Base-by-base conservation (phyloP, 2,113 vertebrate genomes). In the Perccottus glenii region DNA sequence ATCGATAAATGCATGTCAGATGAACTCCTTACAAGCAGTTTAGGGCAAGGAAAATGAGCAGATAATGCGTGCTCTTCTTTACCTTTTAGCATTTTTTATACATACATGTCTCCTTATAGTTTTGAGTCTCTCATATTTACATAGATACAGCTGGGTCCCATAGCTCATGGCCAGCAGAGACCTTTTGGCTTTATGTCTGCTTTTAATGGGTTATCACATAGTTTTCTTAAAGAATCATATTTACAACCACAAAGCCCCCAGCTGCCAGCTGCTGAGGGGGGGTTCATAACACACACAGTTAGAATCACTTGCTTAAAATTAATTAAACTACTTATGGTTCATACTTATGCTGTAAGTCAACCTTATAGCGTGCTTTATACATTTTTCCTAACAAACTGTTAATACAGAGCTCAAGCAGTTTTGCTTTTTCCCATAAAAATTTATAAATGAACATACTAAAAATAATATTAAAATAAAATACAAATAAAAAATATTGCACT, bases 401-500 rank as follows among this genome's bases (percentile, higher is more conserved):
- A 88, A 90, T 88, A 88, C 86, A 88, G 86, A 91, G 88, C 87
- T 92, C 80, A 63, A 92, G 92, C 88, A 55, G 57, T 78, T 58
- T 43, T 43, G 88, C 3, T 77, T 85, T 52, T 84, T 70, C 76
- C 87, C 87, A 64, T 82, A 82, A 64, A 86, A 85, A 80, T 87
- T 65, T 80, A 87, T 71, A 73, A 82, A 84, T 69, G 69, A 86
- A 90, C 63, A 84, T 85, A 81, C 75, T 84, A 79, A 70, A 84
- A 74, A 88, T 73, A 66, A 86, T 78, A 88, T 88, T 83, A 80
- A 85, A 75, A 87, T 81, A 82, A 87, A 75, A 80, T 85, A 59
- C 60, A 84, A 77, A 70, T 80, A 58, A 78, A 66, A 81, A 83
- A 94, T 96, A 98, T 98, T 98, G 96, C 97, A 98, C 97, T 96